Evolutionary conservation across 2,797 vertebrate species (phyloP).

Genomic region (Ispidina picta): DNA sequence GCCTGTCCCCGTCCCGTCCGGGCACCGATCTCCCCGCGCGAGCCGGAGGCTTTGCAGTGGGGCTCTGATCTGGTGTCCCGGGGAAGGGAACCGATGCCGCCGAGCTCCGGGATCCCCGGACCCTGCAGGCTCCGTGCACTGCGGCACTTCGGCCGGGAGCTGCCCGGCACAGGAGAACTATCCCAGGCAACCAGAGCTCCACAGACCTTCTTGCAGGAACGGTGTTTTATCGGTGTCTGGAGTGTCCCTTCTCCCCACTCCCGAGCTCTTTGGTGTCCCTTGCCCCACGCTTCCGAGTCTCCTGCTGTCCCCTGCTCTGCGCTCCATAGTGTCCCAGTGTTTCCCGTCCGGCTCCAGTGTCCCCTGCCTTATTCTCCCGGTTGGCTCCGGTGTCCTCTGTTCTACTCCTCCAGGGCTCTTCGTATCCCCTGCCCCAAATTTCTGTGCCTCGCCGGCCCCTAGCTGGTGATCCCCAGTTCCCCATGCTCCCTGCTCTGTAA

Average conservation of each 20-base stretch:
- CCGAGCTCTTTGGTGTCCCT: background rate
- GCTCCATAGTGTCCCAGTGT: accelerated
- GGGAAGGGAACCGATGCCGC: background rate
- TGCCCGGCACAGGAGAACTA: background rate
- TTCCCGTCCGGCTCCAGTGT: background rate
- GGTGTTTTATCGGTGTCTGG: background rate
- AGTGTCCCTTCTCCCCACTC: background rate
- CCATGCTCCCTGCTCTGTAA: background rate
- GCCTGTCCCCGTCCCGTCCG: background rate
- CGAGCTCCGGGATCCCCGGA: background rate
- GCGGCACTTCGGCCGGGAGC: background rate
- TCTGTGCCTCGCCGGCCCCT: background rate
- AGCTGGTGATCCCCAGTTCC: background rate
- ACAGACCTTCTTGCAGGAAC: background rate
- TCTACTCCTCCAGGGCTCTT: background rate
- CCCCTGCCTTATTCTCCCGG: background rate
- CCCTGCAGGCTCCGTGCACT: background rate
- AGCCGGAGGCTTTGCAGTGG: background rate
- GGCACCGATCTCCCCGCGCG: background rate
- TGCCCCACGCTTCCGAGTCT: background rate
- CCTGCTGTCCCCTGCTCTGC: background rate
- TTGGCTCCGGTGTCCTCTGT: background rate
- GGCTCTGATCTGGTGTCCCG: background rate
- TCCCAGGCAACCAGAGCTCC: background rate
- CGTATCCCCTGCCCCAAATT: background rate